Conservation (phyloP, 2,113 vertebrate species). For the Coturnix japonica region DNA sequence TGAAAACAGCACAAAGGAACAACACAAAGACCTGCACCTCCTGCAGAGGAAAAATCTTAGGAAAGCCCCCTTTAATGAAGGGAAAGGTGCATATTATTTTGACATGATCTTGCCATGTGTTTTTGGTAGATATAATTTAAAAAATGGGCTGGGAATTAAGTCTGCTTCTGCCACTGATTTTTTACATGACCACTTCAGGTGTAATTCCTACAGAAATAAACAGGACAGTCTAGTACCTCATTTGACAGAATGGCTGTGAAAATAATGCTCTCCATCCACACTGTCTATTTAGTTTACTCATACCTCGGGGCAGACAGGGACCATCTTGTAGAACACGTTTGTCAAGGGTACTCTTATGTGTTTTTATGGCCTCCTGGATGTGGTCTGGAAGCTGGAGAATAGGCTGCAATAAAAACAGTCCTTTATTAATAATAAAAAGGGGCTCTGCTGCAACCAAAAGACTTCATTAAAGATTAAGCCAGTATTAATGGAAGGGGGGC, state of each 20-base stretch:
- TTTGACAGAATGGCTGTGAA: background rate
- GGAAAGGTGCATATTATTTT: background rate
- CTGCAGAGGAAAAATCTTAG: background rate
- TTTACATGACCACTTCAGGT: background rate
- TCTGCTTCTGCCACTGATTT: background rate
- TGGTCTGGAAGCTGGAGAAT: background rate
- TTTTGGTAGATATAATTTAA: background rate
- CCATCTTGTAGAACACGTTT: background rate
- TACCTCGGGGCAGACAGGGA: background rate
- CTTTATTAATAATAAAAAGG: constrained; percentile 18
- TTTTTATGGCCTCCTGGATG: background rate
- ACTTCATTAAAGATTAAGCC: background rate
- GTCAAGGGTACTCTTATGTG: background rate
- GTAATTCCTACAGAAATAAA: background rate
- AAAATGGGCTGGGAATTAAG: background rate
- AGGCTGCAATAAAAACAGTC: background rate
- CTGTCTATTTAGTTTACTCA: background rate
- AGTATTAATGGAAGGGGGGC: background rate
- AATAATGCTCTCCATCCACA: background rate
- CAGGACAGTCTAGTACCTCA: background rate
- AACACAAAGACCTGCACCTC: background rate
- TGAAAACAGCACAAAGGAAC: background rate
- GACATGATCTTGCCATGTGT: background rate
- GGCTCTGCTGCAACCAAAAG: background rate
- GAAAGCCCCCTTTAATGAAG: background rate